Conservation (phyloP, 2,888 invertebrate species). For the Psococerastis gibbosa region DNA sequence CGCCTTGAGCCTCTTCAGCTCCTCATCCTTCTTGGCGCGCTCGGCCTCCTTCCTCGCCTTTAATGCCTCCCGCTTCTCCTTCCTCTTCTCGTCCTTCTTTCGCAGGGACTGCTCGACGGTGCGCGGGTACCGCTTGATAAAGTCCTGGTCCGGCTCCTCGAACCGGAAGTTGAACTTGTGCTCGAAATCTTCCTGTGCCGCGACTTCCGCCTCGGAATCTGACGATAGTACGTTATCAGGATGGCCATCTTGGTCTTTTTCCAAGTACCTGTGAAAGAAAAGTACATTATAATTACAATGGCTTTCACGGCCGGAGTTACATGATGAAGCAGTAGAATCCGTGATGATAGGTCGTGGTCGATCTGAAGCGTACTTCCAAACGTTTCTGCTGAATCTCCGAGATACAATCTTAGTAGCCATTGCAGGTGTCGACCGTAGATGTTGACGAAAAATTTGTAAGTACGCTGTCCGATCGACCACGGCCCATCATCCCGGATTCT, state of each 20-base stretch:
- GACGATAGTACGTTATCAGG: slow-evolving; percentile 31
- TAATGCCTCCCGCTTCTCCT: slow-evolving; percentile 55
- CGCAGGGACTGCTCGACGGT: slow-evolving; percentile 68
- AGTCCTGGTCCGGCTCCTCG: slow-evolving; percentile 90
- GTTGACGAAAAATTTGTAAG: no score
- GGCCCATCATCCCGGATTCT: no score
- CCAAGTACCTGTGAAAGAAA: slow-evolving; percentile 29
- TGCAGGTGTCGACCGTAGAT: no score
- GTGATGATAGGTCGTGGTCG: no score
- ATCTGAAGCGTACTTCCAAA: no score
- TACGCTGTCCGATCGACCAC: no score
- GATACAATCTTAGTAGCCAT: no score
- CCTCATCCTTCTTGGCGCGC: slow-evolving; percentile 62
- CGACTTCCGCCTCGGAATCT: slow-evolving; percentile 65
- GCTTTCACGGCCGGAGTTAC: no score
- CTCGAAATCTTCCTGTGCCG: slow-evolving; percentile 79
- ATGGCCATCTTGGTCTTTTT: slow-evolving; percentile 29
- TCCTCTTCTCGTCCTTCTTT: slow-evolving; percentile 56
- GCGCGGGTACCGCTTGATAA: slow-evolving; percentile 51
- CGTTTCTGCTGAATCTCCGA: no score
- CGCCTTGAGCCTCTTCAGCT: slow-evolving; percentile 70
- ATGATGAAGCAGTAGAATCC: no score
- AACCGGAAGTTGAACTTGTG: slow-evolving; percentile 89
- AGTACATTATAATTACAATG: no score
- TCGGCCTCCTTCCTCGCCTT: slow-evolving; percentile 57